Evolutionary conservation across 1,140 invertebrate species (phyloP).

Genomic region (Periplaneta americana): DNA sequence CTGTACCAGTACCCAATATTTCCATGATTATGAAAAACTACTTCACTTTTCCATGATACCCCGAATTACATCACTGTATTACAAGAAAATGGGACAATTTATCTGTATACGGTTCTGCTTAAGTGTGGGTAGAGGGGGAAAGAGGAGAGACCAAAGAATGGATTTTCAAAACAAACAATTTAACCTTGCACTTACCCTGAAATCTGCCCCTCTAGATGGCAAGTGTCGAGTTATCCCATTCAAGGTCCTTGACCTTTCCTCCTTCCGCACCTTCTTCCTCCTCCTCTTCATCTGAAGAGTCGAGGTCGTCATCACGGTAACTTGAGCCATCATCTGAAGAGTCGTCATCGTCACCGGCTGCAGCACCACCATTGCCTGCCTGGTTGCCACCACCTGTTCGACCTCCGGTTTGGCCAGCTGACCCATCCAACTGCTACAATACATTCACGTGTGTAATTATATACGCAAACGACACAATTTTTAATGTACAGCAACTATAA

Average conservation of each 20-base stretch:
- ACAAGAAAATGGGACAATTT: too few species aligned
- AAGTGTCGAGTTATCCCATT: constrained; percentile 60
- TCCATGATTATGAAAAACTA: too few species aligned
- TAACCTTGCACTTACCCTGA: neutral
- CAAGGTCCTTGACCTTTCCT: constrained; percentile 41
- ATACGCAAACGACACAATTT: too few species aligned
- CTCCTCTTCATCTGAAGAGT: constrained; percentile 47
- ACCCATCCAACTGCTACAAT: constrained; percentile 33
- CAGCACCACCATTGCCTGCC: constrained; percentile 26
- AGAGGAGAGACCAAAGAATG: too few species aligned
- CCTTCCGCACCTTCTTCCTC: constrained; percentile 36
- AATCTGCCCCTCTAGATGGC: constrained; percentile 37
- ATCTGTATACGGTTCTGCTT: too few species aligned
- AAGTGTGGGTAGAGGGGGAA: too few species aligned
- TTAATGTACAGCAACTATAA: too few species aligned
- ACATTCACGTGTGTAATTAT: neutral
- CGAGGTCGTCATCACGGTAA: constrained; percentile 43
- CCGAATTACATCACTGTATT: too few species aligned
- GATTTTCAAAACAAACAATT: too few species aligned
- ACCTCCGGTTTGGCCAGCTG: constrained; percentile 23
- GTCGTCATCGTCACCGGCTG: constrained; percentile 46
- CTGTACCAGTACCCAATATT: too few species aligned
- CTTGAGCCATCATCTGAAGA: constrained; percentile 47
- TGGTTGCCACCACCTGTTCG: constrained; percentile 18
- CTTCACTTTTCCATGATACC: too few species aligned